These are phyloP conservation scores for Sisyra terminalis DNA, from an alignment of 2,888 invertebrate genomes.

Conservation along the genomic window DNA sequence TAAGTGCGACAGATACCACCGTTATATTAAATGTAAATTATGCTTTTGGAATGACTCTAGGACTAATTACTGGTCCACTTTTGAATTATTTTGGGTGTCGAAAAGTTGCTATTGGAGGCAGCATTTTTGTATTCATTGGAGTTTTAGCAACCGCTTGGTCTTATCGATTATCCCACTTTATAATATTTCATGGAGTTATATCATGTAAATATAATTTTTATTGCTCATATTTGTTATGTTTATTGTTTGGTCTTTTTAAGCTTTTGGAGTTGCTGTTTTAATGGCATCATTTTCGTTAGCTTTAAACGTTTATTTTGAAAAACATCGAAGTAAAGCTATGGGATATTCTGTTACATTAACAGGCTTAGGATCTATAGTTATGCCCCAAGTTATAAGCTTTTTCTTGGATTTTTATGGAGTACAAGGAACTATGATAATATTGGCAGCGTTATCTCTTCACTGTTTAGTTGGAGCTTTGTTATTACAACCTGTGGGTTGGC, in stretches of 20 bases:
- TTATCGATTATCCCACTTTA: slow-evolving; percentile 35
- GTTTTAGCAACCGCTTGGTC: slow-evolving; percentile 40
- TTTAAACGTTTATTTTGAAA: slow-evolving; percentile 45
- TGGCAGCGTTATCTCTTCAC: slow-evolving; percentile 43
- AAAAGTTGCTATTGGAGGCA: slow-evolving; percentile 41
- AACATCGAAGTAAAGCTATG: slow-evolving; percentile 41
- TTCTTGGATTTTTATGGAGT: slow-evolving; percentile 38
- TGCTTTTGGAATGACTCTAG: slow-evolving; percentile 48
- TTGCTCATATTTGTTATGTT: background rate
- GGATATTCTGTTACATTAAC: slow-evolving; percentile 46
- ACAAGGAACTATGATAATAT: slow-evolving; percentile 42
- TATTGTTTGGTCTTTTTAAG: slow-evolving; percentile 27
- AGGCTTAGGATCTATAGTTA: slow-evolving; percentile 46
- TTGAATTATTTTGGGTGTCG: slow-evolving; percentile 43
- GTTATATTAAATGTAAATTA: slow-evolving; percentile 48
- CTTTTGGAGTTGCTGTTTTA: slow-evolving; percentile 40
- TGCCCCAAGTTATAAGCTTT: slow-evolving; percentile 41
- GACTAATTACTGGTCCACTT: slow-evolving; percentile 46
- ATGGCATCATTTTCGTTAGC: slow-evolving; percentile 45
- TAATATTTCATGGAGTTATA: slow-evolving; percentile 49
- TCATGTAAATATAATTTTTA: slow-evolving; percentile 37
- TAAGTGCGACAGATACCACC: slow-evolving; percentile 42
- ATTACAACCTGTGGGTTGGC: slow-evolving; percentile 51
- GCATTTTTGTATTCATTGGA: slow-evolving; percentile 35
- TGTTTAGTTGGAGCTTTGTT: slow-evolving; percentile 39